Evolutionary conservation across 1,140 invertebrate species (phyloP).

Genomic region (Drosophila sp.): DNA sequence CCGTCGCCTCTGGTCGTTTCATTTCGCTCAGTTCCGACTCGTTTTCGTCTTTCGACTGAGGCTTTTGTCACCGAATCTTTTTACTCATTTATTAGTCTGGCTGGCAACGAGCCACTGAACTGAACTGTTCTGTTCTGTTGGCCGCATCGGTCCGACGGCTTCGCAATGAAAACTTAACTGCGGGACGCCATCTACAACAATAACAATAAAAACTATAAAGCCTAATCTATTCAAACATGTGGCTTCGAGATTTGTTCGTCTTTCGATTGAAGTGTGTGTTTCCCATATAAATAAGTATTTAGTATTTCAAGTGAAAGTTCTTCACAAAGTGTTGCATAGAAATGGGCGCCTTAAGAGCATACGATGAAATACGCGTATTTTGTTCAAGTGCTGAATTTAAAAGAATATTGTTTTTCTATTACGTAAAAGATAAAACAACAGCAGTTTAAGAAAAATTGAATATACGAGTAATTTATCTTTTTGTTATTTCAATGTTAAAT

Average conservation of each 20-base stretch:
- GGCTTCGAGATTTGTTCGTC: not conserved
- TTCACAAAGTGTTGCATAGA: not conserved
- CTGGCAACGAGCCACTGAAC: constrained; percentile 53
- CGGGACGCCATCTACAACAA: constrained; percentile 5
- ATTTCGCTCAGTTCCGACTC: constrained; percentile 37
- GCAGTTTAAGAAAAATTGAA: too few relatives aligned
- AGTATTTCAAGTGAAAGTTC: constrained; percentile 12
- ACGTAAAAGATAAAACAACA: too few relatives aligned
- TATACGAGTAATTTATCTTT: too few relatives aligned
- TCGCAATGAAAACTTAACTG: constrained; percentile 13
- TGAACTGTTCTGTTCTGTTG: constrained; percentile 25
- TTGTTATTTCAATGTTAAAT: too few relatives aligned
- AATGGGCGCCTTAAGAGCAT: not conserved
- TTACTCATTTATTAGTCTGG: constrained; percentile 60
- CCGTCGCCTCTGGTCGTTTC: constrained; percentile 9
- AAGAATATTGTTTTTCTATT: not conserved
- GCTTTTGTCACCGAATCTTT: constrained; percentile 41
- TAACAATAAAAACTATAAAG: not conserved
- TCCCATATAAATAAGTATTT: not conserved
- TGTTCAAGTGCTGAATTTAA: not conserved
- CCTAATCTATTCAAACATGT: constrained; percentile 9
- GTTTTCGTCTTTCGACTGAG: constrained; percentile 39
- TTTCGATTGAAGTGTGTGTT: constrained; percentile 2
- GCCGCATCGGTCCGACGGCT: constrained; percentile 25
- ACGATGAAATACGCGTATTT: not conserved